Evolutionary conservation across 2,888 invertebrate species (phyloP), one percentile per base, ranked within the genome.

Genomic region (Drosophila borealis): DNA sequence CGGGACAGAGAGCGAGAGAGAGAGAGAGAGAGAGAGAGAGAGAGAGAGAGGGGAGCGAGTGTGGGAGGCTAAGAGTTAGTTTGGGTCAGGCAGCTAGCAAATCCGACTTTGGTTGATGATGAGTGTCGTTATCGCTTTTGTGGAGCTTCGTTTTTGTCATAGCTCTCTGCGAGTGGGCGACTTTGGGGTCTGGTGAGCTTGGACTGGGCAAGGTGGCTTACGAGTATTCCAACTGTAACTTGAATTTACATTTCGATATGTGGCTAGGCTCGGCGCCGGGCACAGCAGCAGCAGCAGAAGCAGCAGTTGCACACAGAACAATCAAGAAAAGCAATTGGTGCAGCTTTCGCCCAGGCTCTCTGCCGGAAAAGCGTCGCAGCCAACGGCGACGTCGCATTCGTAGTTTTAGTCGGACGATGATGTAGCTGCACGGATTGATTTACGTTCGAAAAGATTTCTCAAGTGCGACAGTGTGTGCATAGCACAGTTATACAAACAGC

Each of bases 361-460:
- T 65, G 59, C 55, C 62, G 70, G 70, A 69, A 70, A 61, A 70
- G 45, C 37, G 17, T 49, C 36, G 60, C 42, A 39, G 42, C 14
- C 9, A 14, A 14, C 39, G 34, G 13, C 10, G n/a, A 4, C 50
- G 53, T 34, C 19, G 44, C 53, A 54, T 51, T 57, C 69, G 49
- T 60, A 56, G 77, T 66, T 60, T 69, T 56, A 74, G 70, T 74
- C 70, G 70, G 77, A 86, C 75, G 80, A 78, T 81, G 81, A 89
- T 88, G 85, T 83, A 83, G 75, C 83, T 74, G 79, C 76, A 78
- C 75, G 81, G 92, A 92, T 92, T 91, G 91, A 91, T 91, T 91
- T 91, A 92, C 92, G 91, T 91, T 91, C 90, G 89, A 91, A 91
- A 91, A 92, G 91, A 92, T 91, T 91, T 91, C 87, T 91, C 87